Percentiles rank a stretch among this genome's conserved stretches.
Conservation (phyloP, 1,140 invertebrate genomes). For the Bathynomus jamesi region DNA sequence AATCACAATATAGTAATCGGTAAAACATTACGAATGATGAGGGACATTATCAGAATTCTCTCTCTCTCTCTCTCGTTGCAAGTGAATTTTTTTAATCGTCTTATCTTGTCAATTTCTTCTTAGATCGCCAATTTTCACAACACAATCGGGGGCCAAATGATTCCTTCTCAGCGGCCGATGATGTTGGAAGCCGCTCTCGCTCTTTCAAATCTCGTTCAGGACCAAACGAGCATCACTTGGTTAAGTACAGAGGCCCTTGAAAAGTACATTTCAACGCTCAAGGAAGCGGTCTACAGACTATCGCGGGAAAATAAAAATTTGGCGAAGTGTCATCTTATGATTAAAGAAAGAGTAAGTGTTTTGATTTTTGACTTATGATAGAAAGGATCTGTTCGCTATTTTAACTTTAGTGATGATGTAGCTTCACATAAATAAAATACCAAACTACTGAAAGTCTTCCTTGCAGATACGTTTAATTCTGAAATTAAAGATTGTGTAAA, state of each 20-base stretch:
- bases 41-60: too few relatives aligned
- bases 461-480: too few relatives aligned
- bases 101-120: background rate
- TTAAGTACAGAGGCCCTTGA: slow-evolving; percentile 74
- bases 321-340: slow-evolving; percentile 55
- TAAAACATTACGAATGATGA: slow-evolving; percentile 58
- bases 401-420: too few relatives aligned
- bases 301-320: slow-evolving; percentile 64
- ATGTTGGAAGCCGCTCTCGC: slow-evolving; percentile 88
- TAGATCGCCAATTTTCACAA: slow-evolving; percentile 96
- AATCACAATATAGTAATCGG: slow-evolving; percentile 62
- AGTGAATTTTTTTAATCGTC: slow-evolving; percentile 11
- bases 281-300: slow-evolving; percentile 64
- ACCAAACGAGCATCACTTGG: slow-evolving; percentile 83
- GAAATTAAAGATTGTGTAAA: too few relatives aligned
- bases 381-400: too few relatives aligned
- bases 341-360: slow-evolving; percentile 52
- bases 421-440: too few relatives aligned
- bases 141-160: slow-evolving; percentile 95
- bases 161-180: slow-evolving; percentile 86
- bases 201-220: slow-evolving; percentile 78
- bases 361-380: slow-evolving; percentile 35
- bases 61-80: too few relatives aligned
- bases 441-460: too few relatives aligned
- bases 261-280: slow-evolving; percentile 72